phyloP scores from a whole-genome alignment of 2,113 vertebrate species.

The Toxostoma redivivum region DNA sequence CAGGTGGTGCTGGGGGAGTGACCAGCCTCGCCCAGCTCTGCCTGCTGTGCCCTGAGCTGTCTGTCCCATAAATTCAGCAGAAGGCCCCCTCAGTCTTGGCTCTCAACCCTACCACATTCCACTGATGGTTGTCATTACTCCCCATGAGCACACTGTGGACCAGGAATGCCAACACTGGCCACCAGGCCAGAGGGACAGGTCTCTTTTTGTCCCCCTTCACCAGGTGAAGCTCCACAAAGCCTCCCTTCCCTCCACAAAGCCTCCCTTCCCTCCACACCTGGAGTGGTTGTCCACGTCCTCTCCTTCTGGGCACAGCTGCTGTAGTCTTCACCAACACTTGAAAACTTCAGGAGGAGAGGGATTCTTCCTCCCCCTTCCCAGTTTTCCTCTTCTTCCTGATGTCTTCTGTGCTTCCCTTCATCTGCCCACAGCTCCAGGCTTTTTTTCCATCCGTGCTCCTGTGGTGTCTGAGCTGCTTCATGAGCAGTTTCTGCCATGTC shows the following conservation, averaged over 20 bases:
- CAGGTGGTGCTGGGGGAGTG: neutral
- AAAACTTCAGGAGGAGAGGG: neutral
- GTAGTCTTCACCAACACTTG: neutral
- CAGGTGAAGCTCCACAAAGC: neutral
- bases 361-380: neutral
- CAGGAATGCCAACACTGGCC: neutral
- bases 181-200: neutral
- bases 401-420: neutral
- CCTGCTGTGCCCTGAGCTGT: neutral
- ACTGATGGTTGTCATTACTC: neutral
- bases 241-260: neutral
- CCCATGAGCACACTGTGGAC: neutral
- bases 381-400: neutral
- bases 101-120: neutral
- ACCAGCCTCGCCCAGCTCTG: neutral
- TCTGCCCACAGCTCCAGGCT: fast-evolving
- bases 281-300: neutral
- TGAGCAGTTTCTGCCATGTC: fast-evolving
- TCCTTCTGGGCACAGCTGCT: neutral
- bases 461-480: neutral
- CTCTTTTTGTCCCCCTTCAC: neutral
- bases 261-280: neutral
- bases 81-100: neutral
- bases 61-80: neutral
- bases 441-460: fast-evolving